phyloP scores from a whole-genome alignment of 2,888 invertebrate species.

The Vanessa cardui region DNA sequence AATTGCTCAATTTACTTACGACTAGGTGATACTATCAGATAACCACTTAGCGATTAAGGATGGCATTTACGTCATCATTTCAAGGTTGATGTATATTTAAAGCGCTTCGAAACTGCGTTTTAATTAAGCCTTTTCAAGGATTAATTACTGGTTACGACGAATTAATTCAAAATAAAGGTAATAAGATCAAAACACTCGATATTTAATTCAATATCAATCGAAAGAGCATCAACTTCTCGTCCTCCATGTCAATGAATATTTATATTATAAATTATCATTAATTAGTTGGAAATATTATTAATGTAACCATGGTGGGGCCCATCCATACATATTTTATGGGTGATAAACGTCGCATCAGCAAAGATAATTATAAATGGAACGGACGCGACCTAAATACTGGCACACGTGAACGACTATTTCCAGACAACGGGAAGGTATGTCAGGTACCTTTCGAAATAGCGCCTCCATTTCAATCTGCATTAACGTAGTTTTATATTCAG shows the following conservation, averaged over 20 bases:
- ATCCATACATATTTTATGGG: conserved; percentile 43
- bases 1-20: conserved; percentile 76
- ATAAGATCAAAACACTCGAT: neutral
- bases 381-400: conserved; percentile 73
- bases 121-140: conserved; percentile 15
- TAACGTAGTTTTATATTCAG: conserved; percentile 41
- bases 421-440: conserved; percentile 64
- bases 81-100: conserved; percentile 19
- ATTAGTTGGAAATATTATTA: conserved; percentile 16
- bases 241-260: conserved; percentile 11
- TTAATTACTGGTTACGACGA: conserved; percentile 15
- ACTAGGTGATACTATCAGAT: conserved; percentile 66
- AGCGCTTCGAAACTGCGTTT: conserved; percentile 1
- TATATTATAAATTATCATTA: conserved; percentile 17
- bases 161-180: neutral
- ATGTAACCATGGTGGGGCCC: conserved; percentile 30
- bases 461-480: conserved; percentile 43
- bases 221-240: neutral
- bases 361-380: conserved; percentile 72
- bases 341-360: conserved; percentile 65
- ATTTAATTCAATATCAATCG: neutral
- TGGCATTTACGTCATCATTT: conserved; percentile 17
- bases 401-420: conserved; percentile 71
- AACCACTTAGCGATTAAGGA: conserved; percentile 47
- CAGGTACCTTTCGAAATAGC: conserved; percentile 72